A percentile compares a stretch with the other conserved stretches of the same genome.
phyloP scores from a whole-genome alignment of 2,113 vertebrate species.

The Petromus typicus region DNA sequence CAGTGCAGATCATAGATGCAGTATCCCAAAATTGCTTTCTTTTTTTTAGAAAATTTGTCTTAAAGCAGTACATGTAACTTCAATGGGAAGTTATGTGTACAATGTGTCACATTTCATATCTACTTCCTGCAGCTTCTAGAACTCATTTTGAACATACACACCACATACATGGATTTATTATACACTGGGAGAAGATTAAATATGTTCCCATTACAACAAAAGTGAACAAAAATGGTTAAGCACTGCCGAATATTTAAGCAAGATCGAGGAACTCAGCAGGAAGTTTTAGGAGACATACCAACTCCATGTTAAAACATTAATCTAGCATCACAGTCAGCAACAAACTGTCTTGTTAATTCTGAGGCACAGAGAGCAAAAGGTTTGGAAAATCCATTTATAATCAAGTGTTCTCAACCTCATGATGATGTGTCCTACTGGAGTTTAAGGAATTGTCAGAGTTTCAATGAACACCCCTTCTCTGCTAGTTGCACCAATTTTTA shows the following conservation, averaged over 20 bases:
- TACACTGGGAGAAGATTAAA: not conserved
- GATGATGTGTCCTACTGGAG: not conserved
- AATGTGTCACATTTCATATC: not conserved
- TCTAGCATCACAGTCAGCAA: not conserved
- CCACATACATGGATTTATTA: too few relatives aligned
- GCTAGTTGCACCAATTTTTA: not conserved
- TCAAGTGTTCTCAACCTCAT: not conserved
- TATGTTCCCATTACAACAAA: not conserved
- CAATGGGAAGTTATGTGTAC: not conserved
- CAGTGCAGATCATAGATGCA: not conserved
- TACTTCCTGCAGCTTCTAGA: not conserved
- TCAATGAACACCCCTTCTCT: not conserved
- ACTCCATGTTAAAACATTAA: not conserved
- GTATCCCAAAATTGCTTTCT: not conserved
- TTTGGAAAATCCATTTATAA: not conserved
- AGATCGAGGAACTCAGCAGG: not conserved
- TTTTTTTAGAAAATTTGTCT: not conserved
- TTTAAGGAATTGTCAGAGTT: not conserved
- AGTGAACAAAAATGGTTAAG: not conserved
- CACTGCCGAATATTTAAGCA: not conserved
- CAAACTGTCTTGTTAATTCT: not conserved
- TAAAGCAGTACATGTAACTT: not conserved
- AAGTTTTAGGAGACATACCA: conserved; percentile 35
- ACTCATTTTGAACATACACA: not conserved
- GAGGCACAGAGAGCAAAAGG: not conserved